A percentile compares a stretch with the other conserved stretches of the same genome.
Conservation (phyloP, 2,888 invertebrate species). For the Melanostoma scalare region DNA sequence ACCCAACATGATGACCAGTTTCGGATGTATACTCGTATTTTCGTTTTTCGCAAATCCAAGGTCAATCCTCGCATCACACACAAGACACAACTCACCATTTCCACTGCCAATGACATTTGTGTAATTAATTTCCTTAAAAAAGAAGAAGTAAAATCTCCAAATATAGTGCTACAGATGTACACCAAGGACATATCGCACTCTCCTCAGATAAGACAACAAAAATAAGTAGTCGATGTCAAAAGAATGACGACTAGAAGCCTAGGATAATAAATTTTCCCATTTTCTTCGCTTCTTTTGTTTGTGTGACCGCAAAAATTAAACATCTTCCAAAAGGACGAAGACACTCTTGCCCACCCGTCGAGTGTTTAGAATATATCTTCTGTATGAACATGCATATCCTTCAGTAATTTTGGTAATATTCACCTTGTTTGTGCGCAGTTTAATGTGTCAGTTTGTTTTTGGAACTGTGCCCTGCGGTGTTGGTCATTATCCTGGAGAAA, state of each 20-base stretch:
- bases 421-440: conserved; percentile 54
- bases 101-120: background rate
- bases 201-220: conserved; percentile 20
- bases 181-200: conserved; percentile 27
- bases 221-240: conserved; percentile 20
- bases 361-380: background rate
- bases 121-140: background rate
- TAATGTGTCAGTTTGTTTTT: conserved; percentile 43
- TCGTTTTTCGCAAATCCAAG: conserved; percentile 26
- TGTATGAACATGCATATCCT: conserved; percentile 36
- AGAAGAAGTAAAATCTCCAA: background rate
- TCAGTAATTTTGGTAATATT: conserved; percentile 49
- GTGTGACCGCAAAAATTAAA: conserved; percentile 69
- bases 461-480: conserved; percentile 48
- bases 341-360: conserved; percentile 49
- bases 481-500: conserved; percentile 57
- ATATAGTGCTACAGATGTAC: conserved; percentile 32
- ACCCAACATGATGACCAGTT: conserved; percentile 45
- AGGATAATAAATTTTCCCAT: conserved; percentile 63
- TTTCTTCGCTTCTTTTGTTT: conserved; percentile 66
- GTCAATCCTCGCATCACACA: background rate
- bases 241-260: conserved; percentile 43
- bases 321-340: conserved; percentile 35
- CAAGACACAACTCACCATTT: background rate
- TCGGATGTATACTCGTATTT: background rate